Evolutionary conservation across 2,113 vertebrate genomes (phyloP), one percentile per base, ranked within the genome.

Genomic region (Ceyx margarethae): DNA sequence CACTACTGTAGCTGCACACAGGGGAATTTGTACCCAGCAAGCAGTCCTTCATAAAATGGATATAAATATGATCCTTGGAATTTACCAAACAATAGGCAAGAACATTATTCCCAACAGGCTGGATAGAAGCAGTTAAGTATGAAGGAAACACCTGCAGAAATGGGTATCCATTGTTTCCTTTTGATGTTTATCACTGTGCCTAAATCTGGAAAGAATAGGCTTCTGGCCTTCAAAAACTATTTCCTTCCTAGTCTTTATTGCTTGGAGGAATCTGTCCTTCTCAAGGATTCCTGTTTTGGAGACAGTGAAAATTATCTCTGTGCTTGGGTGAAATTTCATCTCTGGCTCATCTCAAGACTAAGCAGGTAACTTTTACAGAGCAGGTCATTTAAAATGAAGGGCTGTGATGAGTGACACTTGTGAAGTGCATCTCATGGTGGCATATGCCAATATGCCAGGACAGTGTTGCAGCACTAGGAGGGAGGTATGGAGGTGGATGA

Each of bases 101-200:
- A 92, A 69, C 58, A 85, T 51, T 87, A 89, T 92, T 96, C 94
- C 94, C 95, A 87, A 93, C 48, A 92, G 94, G 61, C 95, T 93
- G 64, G 31, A 94, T 84, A 74, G 72, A 91, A 96, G 93, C 89
- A 91, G 81, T 93, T 91, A 93, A 94, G 67, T 91, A 83, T 5
- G 46, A 89, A 96, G 96, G 96, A 97, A 97, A 95, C 96, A 96
- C 90, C 95, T 97, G 94, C 92, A 94, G 91, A 94, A 95, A 66
- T 89, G 91, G 94, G 96, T 95, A 94, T 96, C 95, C 95, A 96
- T 95, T 95, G 96, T 96, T 97, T 97, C 96, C 96, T 97, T 94
- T 96, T 96, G 93, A 94, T 94, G 90, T 95, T 97, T 94, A 95
- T 96, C 90, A 93, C 76, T 91, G 48, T 74, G 81, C 84, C 95